A percentile compares a stretch with the other conserved stretches of the same genome.
These are phyloP conservation scores for Drosophila buzzatii DNA, from an alignment of 2,888 invertebrate genomes.

Conservation along the genomic window DNA sequence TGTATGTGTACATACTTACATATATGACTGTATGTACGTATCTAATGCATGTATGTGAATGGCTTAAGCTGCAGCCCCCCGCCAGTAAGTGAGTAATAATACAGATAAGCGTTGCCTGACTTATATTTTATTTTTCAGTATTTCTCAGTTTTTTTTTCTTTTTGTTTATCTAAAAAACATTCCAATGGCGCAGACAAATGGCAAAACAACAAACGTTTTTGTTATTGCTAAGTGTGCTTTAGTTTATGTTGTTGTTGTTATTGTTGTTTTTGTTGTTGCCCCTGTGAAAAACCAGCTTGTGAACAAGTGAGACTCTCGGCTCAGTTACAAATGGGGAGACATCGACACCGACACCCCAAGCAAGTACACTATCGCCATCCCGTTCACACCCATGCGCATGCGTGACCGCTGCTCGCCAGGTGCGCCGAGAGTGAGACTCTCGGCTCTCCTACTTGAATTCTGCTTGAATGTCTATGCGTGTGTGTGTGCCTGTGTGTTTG, in stretches of 20 bases:
- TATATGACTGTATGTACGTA: background rate
- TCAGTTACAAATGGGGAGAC: slow-evolving; percentile 67
- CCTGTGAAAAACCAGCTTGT: slow-evolving; percentile 66
- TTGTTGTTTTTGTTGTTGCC: slow-evolving; percentile 30
- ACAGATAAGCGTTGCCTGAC: slow-evolving; percentile 60
- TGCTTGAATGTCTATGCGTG: slow-evolving; percentile 3
- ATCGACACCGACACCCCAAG: slow-evolving; percentile 72
- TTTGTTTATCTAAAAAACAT: slow-evolving; percentile 67
- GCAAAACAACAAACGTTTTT: slow-evolving; percentile 64
- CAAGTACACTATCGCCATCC: slow-evolving; percentile 53
- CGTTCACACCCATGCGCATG: slow-evolving; percentile 68
- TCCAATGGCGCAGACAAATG: slow-evolving; percentile 66
- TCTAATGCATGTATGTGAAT: no score
- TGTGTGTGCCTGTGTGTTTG: slow-evolving; percentile 11
- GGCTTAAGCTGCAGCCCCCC: slow-evolving; percentile 38
- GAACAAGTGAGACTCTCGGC: slow-evolving; percentile 59
- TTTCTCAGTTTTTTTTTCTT: slow-evolving; percentile 14
- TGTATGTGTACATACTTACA: background rate
- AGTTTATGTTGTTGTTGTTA: slow-evolving; percentile 9
- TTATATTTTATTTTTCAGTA: slow-evolving; percentile 24
- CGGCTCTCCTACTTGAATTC: slow-evolving; percentile 25
- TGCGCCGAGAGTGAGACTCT: slow-evolving; percentile 40
- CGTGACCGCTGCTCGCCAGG: slow-evolving; percentile 55
- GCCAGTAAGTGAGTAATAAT: slow-evolving; percentile 23
- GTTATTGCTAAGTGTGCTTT: slow-evolving; percentile 40